phyloP scores from a whole-genome alignment of 2,888 invertebrate species.

The Corythucha ciliata region DNA sequence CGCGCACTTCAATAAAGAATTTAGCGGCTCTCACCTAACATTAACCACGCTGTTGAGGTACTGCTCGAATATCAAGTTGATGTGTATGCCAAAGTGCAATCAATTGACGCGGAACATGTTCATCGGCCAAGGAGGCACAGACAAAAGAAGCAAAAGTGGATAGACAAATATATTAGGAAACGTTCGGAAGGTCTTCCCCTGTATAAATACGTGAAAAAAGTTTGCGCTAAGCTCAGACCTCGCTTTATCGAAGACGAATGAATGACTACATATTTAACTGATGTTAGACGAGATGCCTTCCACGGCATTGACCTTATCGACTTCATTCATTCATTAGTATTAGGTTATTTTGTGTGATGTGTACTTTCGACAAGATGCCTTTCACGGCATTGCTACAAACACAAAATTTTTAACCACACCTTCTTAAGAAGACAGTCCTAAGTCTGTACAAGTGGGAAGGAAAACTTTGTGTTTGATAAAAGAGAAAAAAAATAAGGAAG shows the following conservation, averaged over 20 bases:
- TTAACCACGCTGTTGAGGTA: conserved; percentile 10
- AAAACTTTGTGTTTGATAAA: too few relatives aligned
- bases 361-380: too few relatives aligned
- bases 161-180: background rate
- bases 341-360: too few relatives aligned
- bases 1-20: conserved; percentile 1
- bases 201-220: background rate
- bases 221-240: background rate
- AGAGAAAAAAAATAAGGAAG: too few relatives aligned
- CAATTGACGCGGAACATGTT: conserved; percentile 12
- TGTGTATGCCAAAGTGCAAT: conserved; percentile 5
- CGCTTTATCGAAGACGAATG: background rate
- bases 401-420: too few relatives aligned
- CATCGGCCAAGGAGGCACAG: conserved; percentile 12
- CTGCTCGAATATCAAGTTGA: conserved; percentile 15
- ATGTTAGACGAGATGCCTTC: too few relatives aligned
- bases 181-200: background rate
- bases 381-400: too few relatives aligned
- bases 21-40: conserved; percentile 3
- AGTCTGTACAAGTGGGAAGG: too few relatives aligned
- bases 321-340: too few relatives aligned
- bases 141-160: background rate
- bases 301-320: too few relatives aligned
- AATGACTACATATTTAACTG: too few relatives aligned
- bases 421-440: too few relatives aligned